Base-by-base conservation (phyloP, 2,113 vertebrate genomes). In the Hippopotamus amphibius region DNA sequence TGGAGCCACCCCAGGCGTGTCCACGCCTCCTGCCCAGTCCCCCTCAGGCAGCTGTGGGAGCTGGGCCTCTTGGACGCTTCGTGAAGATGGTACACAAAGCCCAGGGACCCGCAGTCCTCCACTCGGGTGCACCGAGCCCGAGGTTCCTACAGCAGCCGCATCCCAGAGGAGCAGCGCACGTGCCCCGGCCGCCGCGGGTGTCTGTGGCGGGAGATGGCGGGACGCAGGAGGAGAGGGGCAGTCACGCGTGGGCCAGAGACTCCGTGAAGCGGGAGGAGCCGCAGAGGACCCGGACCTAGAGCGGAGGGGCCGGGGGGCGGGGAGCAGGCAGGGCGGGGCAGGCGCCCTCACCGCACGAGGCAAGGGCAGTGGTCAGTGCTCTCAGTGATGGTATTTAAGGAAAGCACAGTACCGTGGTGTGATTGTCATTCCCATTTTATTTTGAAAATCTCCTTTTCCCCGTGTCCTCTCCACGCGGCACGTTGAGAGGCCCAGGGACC, bases 131-230 rank as follows among this genome's bases (percentile, higher is more conserved):
- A 17, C 7, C 3, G 61, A 55, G 53, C 22, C 53, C 2, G 5
- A 16, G 43, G 2, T 19, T 6, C 61, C 28, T 5, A 4, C 8
- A 33, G 7, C 19, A 10, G 1, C 19, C 24, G 12, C 10, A 1
- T 10, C 22, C 16, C 37, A 28, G 15, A 13, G 21, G 28, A 19
- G 24, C 3, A 1, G 15, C 33, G 17, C 6, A 3, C 30, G 5
- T 2, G 13, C 17, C 4, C 0, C 0, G 0, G 43, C 2, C 3
- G 3, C 43, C 71, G 59, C 0, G 1, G 4, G 1, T 0, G 1
- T 16, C 55, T 50, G 16, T 3, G 22, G 10, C 0, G 6, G n/a
- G 65, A 53, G 19, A 1, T 0, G 7, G 66, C 6, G 1, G 7
- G 10, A 13, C 1, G 12, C 69, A 33, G 53, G n/a, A 5, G 22